Evolutionary conservation across 2,113 vertebrate species (phyloP), one percentile per base, ranked within the genome.

Genomic region (Nibea coibor): DNA sequence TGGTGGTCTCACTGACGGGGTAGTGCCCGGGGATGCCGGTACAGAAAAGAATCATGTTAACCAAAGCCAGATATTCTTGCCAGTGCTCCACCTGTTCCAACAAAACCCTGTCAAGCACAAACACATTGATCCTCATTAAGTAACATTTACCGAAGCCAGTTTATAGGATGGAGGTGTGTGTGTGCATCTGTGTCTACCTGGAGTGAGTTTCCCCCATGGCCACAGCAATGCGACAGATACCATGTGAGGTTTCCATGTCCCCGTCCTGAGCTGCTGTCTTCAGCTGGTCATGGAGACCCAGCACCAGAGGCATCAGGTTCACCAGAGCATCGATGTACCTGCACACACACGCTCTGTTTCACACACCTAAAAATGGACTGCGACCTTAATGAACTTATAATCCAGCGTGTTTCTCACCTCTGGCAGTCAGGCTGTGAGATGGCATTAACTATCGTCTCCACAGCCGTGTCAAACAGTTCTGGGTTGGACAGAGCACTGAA

Each of bases 1-100:
- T 99, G 69, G 96, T 98, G 80, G 97, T 99, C 94, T 99, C 98
- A 0, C 96, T 97, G 89, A 99, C 97, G 0, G 98, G 98, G 81
- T 98, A 99, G 86, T 99, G 96, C 47, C 98, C 98, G 0, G 98
- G 97, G 84, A 98, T 96, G 28, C 96, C 97, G 0, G 97, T 99
- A 87, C 98, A 99, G 93, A 97, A 99, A 92, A 99, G 97, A 87
- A 99, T 98, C 97, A 99, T 99, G 93, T 98, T 98, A 82, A 99
- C 97, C 67, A 99, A 91, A 45, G 97, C 96, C 90, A 99, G 93
- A 75, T 98, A 99, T 77, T 96, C 96, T 53, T 99, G 97, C 97
- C 98, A 99, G 91, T 97, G 97, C 58, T 98, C 97, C 73, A 98
- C 96, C 86, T 98, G 97, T 72, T 99, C 97, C 94, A 99, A 81